Percentiles rank a stretch among this genome's conserved stretches.
These are phyloP conservation scores for Vespertilio murinus DNA, from an alignment of 2,797 vertebrate species.

Conservation along the genomic window DNA sequence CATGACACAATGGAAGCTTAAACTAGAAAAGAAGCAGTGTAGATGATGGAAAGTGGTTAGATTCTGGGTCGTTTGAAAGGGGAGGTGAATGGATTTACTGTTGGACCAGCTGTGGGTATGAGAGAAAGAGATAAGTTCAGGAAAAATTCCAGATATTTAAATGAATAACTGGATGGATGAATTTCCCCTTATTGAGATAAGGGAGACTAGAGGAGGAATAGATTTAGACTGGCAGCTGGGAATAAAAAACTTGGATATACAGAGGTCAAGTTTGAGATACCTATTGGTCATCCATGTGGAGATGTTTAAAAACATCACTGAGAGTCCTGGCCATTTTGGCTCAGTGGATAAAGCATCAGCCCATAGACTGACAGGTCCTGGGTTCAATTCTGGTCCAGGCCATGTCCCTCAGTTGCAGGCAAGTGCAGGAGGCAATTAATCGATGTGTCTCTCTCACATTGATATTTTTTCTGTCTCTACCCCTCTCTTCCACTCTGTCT, in stretches of 20 bases:
- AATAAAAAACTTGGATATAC: not conserved
- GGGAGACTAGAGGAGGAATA: not conserved
- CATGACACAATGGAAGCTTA: not conserved
- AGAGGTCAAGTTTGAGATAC: not conserved
- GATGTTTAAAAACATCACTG: not conserved
- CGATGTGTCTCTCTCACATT: no score
- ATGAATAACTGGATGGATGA: not conserved
- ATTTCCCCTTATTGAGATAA: not conserved
- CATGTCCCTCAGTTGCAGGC: no score
- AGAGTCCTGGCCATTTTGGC: not conserved
- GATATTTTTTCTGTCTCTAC: not conserved
- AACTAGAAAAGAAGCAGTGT: not conserved
- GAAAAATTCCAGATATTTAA: not conserved
- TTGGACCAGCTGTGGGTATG: not conserved
- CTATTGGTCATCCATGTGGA: not conserved
- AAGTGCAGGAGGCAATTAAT: no score
- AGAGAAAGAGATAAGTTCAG: not conserved
- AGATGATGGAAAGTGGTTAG: not conserved
- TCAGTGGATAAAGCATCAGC: not conserved
- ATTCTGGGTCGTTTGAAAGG: not conserved
- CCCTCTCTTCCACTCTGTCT: not conserved
- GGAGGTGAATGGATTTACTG: not conserved
- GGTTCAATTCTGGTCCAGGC: no score
- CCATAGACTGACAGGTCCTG: no score
- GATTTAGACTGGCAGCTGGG: not conserved